Conservation (phyloP, 2,113 vertebrate genomes). For the Aphelocoma coerulescens region DNA sequence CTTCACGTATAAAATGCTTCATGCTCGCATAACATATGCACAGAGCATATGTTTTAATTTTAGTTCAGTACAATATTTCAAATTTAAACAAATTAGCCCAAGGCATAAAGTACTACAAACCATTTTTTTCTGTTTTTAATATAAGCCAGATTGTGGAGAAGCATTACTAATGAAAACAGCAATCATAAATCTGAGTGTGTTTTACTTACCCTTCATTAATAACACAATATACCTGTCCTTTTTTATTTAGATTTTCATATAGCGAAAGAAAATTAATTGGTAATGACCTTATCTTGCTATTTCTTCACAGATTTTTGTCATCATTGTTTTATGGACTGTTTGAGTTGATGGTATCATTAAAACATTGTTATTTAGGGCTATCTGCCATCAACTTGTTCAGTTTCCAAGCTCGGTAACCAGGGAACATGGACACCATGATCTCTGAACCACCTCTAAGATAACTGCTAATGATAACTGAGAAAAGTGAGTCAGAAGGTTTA, state of each 20-base stretch:
- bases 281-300: conserved; percentile 13
- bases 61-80: conserved; percentile 5
- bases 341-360: not conserved
- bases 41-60: conserved; percentile 41
- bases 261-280: conserved; percentile 36
- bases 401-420: not conserved
- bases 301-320: not conserved
- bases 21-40: not conserved
- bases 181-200: not conserved
- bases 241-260: conserved; percentile 52
- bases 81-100: conserved; percentile 40
- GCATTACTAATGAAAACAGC: not conserved
- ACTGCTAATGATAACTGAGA: not conserved
- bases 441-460: not conserved
- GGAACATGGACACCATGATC: not conserved
- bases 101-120: not conserved
- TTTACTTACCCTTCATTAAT: not conserved
- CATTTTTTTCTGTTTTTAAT: not conserved
- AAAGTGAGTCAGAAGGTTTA: not conserved
- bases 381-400: not conserved
- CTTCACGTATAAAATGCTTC: not conserved
- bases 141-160: not conserved
- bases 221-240: conserved; percentile 41
- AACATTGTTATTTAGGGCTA: not conserved
- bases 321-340: not conserved